Percentiles rank a stretch among this genome's conserved stretches.
phyloP scores from a whole-genome alignment of 2,113 vertebrate species.

The Elaphurus davidianus region DNA sequence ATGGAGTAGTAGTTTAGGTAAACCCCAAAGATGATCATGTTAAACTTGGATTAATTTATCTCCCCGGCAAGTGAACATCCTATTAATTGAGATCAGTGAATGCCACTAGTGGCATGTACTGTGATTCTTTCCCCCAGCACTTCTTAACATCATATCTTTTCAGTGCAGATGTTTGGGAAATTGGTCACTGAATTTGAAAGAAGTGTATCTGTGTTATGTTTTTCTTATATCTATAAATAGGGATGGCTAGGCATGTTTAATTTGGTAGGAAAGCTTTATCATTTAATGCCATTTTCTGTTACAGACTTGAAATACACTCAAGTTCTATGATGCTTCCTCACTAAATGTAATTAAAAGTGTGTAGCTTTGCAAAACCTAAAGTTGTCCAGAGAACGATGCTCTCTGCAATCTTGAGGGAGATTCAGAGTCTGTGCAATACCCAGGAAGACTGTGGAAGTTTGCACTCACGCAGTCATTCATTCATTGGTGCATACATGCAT shows the following conservation, averaged over 20 bases:
- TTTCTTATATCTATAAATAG: slow-evolving; percentile 39
- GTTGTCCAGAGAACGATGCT: not conserved
- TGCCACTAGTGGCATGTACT: not conserved
- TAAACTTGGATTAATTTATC: slow-evolving; percentile 32
- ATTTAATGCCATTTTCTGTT: slow-evolving; percentile 37
- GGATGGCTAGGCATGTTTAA: slow-evolving; percentile 28
- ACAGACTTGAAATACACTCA: slow-evolving; percentile 5
- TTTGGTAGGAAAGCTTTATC: slow-evolving; percentile 32
- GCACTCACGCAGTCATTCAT: not conserved
- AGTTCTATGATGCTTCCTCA: slow-evolving; percentile 20
- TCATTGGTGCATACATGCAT: not conserved
- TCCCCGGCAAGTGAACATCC: not conserved
- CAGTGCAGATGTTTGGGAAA: slow-evolving; percentile 12
- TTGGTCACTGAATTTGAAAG: slow-evolving; percentile 18
- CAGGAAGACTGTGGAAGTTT: not conserved
- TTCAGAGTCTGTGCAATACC: not conserved
- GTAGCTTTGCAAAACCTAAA: slow-evolving; percentile 10
- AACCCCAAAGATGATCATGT: slow-evolving; percentile 19
- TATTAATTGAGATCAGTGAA: slow-evolving; percentile 31
- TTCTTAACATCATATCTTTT: slow-evolving; percentile 20
- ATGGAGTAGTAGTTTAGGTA: not conserved
- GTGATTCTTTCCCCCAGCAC: not conserved
- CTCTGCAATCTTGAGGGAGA: not conserved
- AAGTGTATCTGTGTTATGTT: not conserved
- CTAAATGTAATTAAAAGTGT: slow-evolving; percentile 23